Conservation (phyloP, 2,113 vertebrate genomes). For the Mobula birostris region DNA sequence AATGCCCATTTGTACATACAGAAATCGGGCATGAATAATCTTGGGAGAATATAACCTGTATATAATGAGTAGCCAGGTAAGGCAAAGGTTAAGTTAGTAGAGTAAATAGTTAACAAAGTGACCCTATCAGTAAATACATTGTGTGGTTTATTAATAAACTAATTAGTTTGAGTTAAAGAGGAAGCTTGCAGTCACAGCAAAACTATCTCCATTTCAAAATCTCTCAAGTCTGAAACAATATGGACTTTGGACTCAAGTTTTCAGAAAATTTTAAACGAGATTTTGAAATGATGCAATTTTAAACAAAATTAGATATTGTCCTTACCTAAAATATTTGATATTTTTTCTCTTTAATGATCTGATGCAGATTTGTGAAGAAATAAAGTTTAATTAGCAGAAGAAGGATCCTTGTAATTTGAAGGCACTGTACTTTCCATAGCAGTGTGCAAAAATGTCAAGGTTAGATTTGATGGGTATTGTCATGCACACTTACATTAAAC, state of each 20-base stretch:
- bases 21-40: too few species aligned
- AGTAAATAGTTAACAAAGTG: constrained; percentile 28
- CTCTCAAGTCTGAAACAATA: background rate
- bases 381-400: background rate
- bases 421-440: background rate
- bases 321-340: background rate
- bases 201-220: background rate
- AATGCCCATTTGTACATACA: too few species aligned
- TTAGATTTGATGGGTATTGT: background rate
- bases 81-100: constrained; percentile 8
- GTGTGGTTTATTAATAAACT: constrained; percentile 17
- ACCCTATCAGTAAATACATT: background rate
- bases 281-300: background rate
- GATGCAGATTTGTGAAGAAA: background rate
- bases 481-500: background rate
- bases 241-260: background rate
- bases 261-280: background rate
- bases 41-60: background rate
- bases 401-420: background rate
- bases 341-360: background rate
- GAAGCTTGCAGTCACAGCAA: background rate
- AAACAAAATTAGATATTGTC: background rate
- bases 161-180: background rate
- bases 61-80: constrained; percentile 20
- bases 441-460: background rate